phyloP scores from a whole-genome alignment of 1,140 invertebrate genomes.

The Linepithema humile region DNA sequence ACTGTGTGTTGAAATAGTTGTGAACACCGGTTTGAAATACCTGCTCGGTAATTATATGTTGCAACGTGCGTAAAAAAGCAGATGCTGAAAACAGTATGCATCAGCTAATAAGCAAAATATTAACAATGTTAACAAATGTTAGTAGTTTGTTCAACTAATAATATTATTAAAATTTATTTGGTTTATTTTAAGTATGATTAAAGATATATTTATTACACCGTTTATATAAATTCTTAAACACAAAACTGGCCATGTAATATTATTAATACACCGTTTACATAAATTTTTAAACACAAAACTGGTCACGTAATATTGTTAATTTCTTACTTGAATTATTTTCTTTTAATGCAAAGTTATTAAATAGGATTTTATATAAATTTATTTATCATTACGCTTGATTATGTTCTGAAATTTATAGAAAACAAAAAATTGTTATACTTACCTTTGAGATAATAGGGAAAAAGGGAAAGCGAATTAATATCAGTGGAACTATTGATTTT shows the following conservation, averaged over 20 bases:
- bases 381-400: background rate
- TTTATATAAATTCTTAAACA: no score
- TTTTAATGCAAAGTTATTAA: no score
- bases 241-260: no score
- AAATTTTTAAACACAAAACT: no score
- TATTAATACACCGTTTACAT: no score
- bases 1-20: background rate
- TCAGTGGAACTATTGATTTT: slow-evolving; percentile 91
- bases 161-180: no score
- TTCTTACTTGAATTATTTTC: no score
- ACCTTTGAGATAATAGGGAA: slow-evolving; percentile 93
- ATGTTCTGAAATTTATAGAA: background rate
- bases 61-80: slow-evolving; percentile 85
- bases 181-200: no score
- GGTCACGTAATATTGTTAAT: no score
- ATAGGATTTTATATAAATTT: background rate
- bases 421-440: background rate
- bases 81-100: slow-evolving; percentile 78
- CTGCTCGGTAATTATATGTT: slow-evolving; percentile 79
- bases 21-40: background rate
- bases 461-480: slow-evolving; percentile 94
- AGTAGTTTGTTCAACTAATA: background rate
- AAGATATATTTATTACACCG: no score
- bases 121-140: background rate
- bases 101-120: background rate